phyloP scores from a whole-genome alignment of 1,140 invertebrate species.

The Vanessa tameamea region DNA sequence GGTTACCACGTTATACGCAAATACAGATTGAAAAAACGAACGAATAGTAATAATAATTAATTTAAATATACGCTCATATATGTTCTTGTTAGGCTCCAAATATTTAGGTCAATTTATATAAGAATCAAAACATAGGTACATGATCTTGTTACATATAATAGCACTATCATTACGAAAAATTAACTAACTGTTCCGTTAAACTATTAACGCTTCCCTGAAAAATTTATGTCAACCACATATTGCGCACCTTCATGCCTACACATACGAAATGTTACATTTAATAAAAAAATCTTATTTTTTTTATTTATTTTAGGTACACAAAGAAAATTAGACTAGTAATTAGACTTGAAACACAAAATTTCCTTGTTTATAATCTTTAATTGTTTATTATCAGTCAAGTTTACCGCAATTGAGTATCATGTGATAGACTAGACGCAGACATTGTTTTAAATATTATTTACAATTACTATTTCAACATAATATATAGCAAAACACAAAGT shows the following conservation, averaged over 20 bases:
- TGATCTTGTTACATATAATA: no score
- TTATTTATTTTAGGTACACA: no score
- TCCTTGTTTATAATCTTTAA: no score
- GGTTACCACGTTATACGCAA: background rate
- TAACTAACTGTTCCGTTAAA: conserved; percentile 3
- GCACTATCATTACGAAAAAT: background rate
- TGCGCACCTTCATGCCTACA: background rate
- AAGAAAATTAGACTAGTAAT: no score
- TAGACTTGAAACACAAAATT: no score
- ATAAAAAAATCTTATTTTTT: no score
- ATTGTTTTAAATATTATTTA: background rate
- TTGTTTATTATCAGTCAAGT: conserved; percentile 10
- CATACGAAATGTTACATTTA: background rate
- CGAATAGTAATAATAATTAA: background rate
- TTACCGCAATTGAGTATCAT: background rate
- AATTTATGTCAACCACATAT: background rate
- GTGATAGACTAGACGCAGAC: background rate
- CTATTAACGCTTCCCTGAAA: background rate
- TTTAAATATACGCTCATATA: background rate
- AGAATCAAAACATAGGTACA: no score
- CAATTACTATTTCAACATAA: background rate
- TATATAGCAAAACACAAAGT: background rate
- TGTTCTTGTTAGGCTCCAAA: background rate
- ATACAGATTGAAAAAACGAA: background rate
- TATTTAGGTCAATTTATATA: no score